Evolutionary conservation across 2,888 invertebrate genomes (phyloP), one percentile per base, ranked within the genome.

Genomic region (Coecobrya sp.): DNA sequence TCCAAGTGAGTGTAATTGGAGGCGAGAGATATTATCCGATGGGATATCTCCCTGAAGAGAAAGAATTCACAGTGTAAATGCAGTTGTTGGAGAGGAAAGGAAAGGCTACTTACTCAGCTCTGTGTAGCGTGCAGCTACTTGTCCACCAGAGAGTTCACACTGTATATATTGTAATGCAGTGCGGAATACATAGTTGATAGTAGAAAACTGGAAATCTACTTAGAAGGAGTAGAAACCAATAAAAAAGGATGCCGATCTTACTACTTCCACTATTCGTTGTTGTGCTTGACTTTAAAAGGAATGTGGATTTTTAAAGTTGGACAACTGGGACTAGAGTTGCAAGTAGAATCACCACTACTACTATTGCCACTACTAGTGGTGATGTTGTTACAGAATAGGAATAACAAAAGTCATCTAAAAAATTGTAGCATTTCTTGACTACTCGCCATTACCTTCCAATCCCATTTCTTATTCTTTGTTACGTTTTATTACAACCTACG

Each of bases 1-100:
- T 91, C 91, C 91, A 91, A 79, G 91, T 91, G 91, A 91, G 91
- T 91, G 91, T 91, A 91, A 91, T 91, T 91, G 91, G 91, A 91
- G 91, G 91, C 79, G 91, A 91, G 81, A 86, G 91, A 86, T 79
- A 91, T 86, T 91, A 86, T 91, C 86, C 68, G 91, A 86, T 91
- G 91, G 91, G 86, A 91, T 91, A 81, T 91, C 52, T 91, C 91
- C 91, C 91, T 19, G 13, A 81, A 81, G 86, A 79, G 19, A 19
- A 68, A 22, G 62, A 65, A 76, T 52, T 45, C 86, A 45, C 59
- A 19, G 79, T 81, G 65, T 91, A 79, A 65, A 86, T 79, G 86
- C 81, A 91, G 52, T 76, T 86, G 76, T n/a, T n/a, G 86, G 85
- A 85, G 55, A 11, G 84, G 36, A n/a, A 70, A 84, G 27, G 42